These are phyloP conservation scores for Clarias pachynema DNA, from an alignment of 2,797 vertebrate genomes.

Conservation along the genomic window DNA sequence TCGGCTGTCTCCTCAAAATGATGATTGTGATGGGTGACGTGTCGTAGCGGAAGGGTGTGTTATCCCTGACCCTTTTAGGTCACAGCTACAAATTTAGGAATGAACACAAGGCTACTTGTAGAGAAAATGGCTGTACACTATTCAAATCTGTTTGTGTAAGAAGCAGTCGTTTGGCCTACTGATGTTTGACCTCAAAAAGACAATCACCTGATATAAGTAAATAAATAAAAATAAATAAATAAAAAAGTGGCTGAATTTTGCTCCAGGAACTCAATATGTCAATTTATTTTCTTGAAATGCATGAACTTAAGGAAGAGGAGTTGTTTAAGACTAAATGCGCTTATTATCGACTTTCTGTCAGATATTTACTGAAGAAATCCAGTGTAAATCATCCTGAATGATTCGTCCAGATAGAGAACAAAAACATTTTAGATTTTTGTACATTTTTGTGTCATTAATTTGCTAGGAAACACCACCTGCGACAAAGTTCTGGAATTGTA, in stretches of 20 bases:
- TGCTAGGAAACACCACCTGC: neutral
- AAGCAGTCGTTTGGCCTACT: neutral
- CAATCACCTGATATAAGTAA: neutral
- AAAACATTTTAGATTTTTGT: neutral
- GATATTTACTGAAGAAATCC: neutral
- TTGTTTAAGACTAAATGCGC: neutral
- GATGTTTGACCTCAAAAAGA: slow-evolving; percentile 2
- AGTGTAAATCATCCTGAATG: neutral
- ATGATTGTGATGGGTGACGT: slow-evolving; percentile 24
- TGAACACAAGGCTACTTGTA: neutral
- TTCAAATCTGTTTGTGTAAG: neutral
- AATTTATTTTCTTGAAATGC: neutral
- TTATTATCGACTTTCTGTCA: neutral
- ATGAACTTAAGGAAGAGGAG: neutral
- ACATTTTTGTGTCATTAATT: neutral
- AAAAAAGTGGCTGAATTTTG: no score
- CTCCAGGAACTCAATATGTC: neutral
- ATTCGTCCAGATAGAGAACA: no score
- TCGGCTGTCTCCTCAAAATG: neutral
- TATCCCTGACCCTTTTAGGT: neutral
- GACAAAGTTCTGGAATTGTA: neutral
- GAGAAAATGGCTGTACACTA: neutral
- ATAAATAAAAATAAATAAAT: neutral
- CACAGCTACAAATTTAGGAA: neutral
- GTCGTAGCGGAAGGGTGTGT: neutral